These are phyloP conservation scores for Diarsia dahlii DNA, from an alignment of 2,888 invertebrate genomes.

Conservation along the genomic window DNA sequence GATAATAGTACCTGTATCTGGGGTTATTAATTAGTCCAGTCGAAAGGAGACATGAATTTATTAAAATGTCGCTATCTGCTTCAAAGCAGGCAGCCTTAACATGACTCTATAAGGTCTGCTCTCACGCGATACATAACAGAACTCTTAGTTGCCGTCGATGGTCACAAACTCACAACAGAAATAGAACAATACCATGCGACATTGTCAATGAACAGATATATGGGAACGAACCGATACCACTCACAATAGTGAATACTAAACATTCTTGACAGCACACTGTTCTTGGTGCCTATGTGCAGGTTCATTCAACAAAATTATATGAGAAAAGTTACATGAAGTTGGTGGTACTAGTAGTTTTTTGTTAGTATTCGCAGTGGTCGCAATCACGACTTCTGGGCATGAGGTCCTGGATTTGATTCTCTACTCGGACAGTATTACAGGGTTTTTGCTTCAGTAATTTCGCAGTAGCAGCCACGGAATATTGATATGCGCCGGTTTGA, in stretches of 20 bases:
- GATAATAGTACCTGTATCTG: neutral
- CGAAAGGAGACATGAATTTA: neutral
- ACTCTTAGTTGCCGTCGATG: conserved; percentile 30
- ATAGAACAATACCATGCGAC: conserved; percentile 38
- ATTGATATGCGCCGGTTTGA: too few species aligned
- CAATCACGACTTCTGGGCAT: too few species aligned
- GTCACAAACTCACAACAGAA: conserved; percentile 18
- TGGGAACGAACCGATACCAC: conserved; percentile 17
- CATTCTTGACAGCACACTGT: neutral
- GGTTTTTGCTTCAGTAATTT: too few species aligned
- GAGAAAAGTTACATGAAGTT: neutral
- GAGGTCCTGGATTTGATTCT: too few species aligned
- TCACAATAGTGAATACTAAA: conserved; percentile 22
- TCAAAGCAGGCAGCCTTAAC: neutral
- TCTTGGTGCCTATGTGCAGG: neutral
- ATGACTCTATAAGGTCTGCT: conserved; percentile 1
- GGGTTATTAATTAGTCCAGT: neutral
- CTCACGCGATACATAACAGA: conserved; percentile 18
- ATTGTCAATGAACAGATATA: conserved; percentile 22
- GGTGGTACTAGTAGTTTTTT: neutral
- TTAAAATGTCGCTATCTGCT: neutral
- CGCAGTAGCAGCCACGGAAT: too few species aligned
- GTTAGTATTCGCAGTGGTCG: neutral
- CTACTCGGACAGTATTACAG: too few species aligned
- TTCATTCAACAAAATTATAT: conserved; percentile 1